Evolutionary conservation across 2,888 invertebrate genomes (phyloP), one percentile per base, ranked within the genome.

Genomic region (Nomada hirtipes): DNA sequence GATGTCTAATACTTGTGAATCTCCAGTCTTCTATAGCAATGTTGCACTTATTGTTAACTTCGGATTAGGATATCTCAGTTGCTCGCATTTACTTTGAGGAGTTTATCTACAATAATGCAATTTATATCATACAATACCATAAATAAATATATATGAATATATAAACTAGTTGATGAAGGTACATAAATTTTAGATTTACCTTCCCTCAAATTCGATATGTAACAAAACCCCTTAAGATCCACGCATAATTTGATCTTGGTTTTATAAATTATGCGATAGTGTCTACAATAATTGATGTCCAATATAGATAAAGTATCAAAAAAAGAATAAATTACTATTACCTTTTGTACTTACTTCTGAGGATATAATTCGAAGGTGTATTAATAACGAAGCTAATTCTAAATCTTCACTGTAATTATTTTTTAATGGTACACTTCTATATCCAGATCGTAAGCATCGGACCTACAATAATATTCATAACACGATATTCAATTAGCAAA

Each of bases 371-470:
- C 95, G 95, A 71, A 98, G 95, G 92, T 98, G 97, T 60, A 99
- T 96, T 75, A 99, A 95, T 23, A 99, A 95, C 0, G 98, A 97
- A 0, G 98, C 97, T 73, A 99, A 94, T 94, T 99, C 99, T 68
- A 99, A 94, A 90, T 98, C 98, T 94, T 99, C 99, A 82, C 98
- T 98, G 93, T 95, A 98, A 50, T 96, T 97, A 94, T 99, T 99
- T 87, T 96, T 97, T 76, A 99, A 95, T 13, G 97, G 97, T 20
- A 99, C 96, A 93, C 99, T 98, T 75, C 99, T 96, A 94, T 97
- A 99, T 0, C 99, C 99, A 79, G 96, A 96, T 74, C 97, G 95
- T 47, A 98, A 94, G 91, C 97, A 97, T 75, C 95, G 96, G 53
- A 97, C 93, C 96, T 96, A 52, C 20, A 64, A 42, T 44, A 63